Evolutionary conservation across 1,140 invertebrate genomes (phyloP), one percentile per base, ranked within the genome.

Genomic region (Zaprionus tsacasi): DNA sequence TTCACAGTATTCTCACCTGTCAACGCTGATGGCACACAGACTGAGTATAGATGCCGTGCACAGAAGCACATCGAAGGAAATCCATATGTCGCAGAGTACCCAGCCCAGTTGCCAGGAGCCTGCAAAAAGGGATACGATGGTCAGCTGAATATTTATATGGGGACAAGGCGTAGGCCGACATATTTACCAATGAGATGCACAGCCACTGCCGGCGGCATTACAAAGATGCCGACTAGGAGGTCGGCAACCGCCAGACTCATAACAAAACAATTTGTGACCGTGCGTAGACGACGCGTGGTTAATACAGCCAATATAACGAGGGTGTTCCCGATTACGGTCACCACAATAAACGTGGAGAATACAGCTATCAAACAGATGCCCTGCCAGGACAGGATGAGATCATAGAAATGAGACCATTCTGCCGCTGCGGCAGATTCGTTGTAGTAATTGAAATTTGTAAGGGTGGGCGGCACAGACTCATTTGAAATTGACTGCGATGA

Each of bases 211-310:
- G 98, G 96, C 11, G 98, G 98, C 98, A 99, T 99, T 0, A 99
- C 98, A 78, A 98, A 96, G 48, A 98, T 95, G 0, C 97, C 98
- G 0, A 99, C 98, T 59, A 98, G 93, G 86, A 98, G 95, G 94
- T 99, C 98, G 52, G 98, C 97, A 1, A 97, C 95, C 0, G 98
- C 98, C 81, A 99, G 93, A 45, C 97, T 98, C 71, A 98, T 98
- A 33, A 99, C 96, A 92, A 99, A 98, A 93, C 97, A 98, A 93
- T 99, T 99, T 66, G 98, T 98, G 27, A 99, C 97, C 17, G 97
- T 98, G 64, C 97, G 95, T 40, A 99, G 93, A 59, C 98, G 95
- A 71, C 97, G 95, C 45, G 98, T 98, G n/a, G 96, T 98, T 78
- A 97, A 94, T 12, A 99, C 97, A 3, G 98, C 97, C 2, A 97